Conservation (phyloP, 2,888 invertebrate species). For the Yponomeuta malinellus region DNA sequence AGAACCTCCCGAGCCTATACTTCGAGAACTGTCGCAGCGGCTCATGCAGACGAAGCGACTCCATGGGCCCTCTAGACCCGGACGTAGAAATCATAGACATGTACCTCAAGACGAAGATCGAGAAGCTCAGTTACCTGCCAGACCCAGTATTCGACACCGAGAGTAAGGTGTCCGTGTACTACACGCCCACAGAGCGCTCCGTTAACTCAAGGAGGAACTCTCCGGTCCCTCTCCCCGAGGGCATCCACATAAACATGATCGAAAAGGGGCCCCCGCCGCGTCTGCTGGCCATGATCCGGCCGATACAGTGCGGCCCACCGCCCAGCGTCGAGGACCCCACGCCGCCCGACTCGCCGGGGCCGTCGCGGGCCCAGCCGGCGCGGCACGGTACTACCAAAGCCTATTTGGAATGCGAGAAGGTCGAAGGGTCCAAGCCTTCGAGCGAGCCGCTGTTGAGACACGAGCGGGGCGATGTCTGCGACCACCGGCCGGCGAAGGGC, state of each 20-base stretch:
- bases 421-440: slow-evolving; percentile 44
- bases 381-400: slow-evolving; percentile 35
- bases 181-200: slow-evolving; percentile 86
- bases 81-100: slow-evolving; percentile 79
- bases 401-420: slow-evolving; percentile 27
- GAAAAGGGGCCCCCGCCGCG: slow-evolving; percentile 59
- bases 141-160: slow-evolving; percentile 75
- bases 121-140: slow-evolving; percentile 74
- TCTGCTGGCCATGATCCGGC: slow-evolving; percentile 53
- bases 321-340: slow-evolving; percentile 29
- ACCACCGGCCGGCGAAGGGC: slow-evolving; percentile 23
- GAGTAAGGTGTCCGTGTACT: slow-evolving; percentile 85
- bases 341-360: slow-evolving; percentile 31
- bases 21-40: slow-evolving; percentile 95
- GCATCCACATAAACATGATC: slow-evolving; percentile 81
- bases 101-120: slow-evolving; percentile 81
- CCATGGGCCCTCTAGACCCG: slow-evolving; percentile 79
- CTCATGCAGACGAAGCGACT: slow-evolving; percentile 85
- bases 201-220: slow-evolving; percentile 64
- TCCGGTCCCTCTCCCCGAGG: slow-evolving; percentile 65
- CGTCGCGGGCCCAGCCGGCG: slow-evolving; percentile 19
- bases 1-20: slow-evolving; percentile 92
- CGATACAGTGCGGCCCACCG: slow-evolving; percentile 41
- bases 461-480: slow-evolving; percentile 28
- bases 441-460: slow-evolving; percentile 65